Percentiles rank a stretch among this genome's conserved stretches.
These are phyloP conservation scores for Ochotona curzoniae DNA, from an alignment of 2,113 vertebrate genomes.

Conservation along the genomic window DNA sequence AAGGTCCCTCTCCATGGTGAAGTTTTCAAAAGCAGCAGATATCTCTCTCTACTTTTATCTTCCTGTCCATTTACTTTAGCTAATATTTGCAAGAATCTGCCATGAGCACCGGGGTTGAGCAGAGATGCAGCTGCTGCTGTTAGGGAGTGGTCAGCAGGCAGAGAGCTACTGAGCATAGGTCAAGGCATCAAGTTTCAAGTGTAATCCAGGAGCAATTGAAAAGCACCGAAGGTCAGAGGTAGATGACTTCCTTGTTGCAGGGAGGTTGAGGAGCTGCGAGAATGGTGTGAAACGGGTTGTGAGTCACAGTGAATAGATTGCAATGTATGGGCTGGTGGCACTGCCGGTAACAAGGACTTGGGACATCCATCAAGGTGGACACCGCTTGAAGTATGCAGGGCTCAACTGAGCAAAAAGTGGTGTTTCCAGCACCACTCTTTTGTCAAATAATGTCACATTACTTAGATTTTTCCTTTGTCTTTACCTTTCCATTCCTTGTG, in stretches of 20 bases:
- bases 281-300: neutral
- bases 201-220: neutral
- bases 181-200: neutral
- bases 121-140: neutral
- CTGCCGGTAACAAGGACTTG: neutral
- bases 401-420: neutral
- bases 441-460: neutral
- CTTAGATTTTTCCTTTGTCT: neutral
- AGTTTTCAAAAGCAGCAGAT: conserved; percentile 26
- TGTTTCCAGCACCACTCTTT: neutral
- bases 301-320: neutral
- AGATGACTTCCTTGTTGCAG: neutral
- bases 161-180: neutral
- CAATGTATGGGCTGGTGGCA: neutral
- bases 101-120: neutral
- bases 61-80: conserved; percentile 38
- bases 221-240: neutral
- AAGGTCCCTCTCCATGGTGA: conserved; percentile 60
- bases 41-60: conserved; percentile 28
- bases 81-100: neutral
- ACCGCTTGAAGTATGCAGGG: fast-evolving
- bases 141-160: neutral
- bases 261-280: too few relatives aligned
- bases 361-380: neutral
- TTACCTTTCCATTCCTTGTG: neutral